Percentiles rank a stretch among this genome's conserved stretches.
Conservation (phyloP, 2,888 invertebrate species). For the Hydrotaea cyrtoneurina region DNA sequence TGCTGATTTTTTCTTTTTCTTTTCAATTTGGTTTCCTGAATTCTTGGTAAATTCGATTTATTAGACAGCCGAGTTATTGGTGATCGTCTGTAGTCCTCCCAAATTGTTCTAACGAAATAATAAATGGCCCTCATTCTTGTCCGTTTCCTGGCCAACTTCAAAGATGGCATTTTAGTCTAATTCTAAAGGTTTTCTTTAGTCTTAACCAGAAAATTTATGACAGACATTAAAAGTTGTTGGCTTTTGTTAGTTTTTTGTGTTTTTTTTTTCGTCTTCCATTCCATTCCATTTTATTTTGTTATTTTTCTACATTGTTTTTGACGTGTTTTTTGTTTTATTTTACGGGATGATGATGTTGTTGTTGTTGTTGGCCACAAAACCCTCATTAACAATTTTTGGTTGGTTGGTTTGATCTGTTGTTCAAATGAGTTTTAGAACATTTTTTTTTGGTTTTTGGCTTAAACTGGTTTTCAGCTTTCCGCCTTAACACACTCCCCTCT, state of each 20-base stretch:
- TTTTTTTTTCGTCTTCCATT: neutral
- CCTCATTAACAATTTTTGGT: constrained; percentile 59
- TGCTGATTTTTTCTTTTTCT: too few species aligned
- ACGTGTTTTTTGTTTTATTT: too few species aligned
- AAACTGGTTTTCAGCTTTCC: constrained; percentile 57
- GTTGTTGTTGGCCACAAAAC: constrained; percentile 48
- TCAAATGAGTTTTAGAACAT: constrained; percentile 60
- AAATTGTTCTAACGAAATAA: neutral
- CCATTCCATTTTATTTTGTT: constrained; percentile 1
- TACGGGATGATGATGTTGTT: neutral
- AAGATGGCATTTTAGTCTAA: neutral
- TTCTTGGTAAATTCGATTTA: too few species aligned
- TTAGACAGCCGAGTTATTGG: too few species aligned
- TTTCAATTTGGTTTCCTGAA: too few species aligned
- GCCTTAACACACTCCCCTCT: too few species aligned
- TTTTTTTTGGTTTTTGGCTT: constrained; percentile 38
- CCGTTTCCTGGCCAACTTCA: neutral
- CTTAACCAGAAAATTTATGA: constrained; percentile 4
- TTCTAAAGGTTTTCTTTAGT: neutral
- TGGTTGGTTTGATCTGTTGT: neutral
- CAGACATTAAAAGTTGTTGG: neutral
- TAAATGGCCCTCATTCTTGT: neutral
- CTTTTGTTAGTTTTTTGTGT: neutral
- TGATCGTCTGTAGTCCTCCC: too few species aligned
- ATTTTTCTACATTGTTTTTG: constrained; percentile 18